Percentiles rank a stretch among this genome's conserved stretches.
phyloP scores from a whole-genome alignment of 2,113 vertebrate genomes.

The Donacobius atricapilla region DNA sequence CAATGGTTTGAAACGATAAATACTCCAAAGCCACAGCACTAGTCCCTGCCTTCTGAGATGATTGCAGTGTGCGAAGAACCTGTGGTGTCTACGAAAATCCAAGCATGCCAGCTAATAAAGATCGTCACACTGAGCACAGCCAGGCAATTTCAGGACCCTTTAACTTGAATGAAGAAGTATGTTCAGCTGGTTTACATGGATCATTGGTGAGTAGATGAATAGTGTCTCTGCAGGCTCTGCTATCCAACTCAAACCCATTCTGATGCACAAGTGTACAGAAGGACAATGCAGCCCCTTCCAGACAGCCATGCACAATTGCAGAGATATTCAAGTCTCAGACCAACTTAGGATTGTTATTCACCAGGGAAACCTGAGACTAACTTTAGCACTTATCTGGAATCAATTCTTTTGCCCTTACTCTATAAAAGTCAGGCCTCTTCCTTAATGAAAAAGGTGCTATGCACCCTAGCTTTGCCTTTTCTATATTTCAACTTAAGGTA shows the following conservation, averaged over 20 bases:
- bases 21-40: rapidly evolving
- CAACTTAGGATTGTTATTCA: neutral
- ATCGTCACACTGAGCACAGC: neutral
- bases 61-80: neutral
- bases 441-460: conserved; percentile 18
- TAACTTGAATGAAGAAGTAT: neutral
- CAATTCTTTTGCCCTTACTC: neutral
- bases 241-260: neutral
- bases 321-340: neutral
- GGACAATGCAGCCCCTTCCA: neutral
- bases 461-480: conserved; percentile 37
- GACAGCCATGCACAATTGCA: neutral
- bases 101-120: neutral
- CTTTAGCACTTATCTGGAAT: conserved; percentile 33
- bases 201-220: neutral
- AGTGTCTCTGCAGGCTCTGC: neutral
- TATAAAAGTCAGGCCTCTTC: conserved; percentile 19
- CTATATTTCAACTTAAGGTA: neutral
- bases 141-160: neutral
- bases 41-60: neutral
- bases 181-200: neutral
- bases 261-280: neutral
- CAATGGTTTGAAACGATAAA: neutral
- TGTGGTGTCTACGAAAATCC: neutral
- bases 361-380: conserved; percentile 2